Base-by-base conservation (phyloP, 2,113 vertebrate genomes). In the Hiodon alosoides region DNA sequence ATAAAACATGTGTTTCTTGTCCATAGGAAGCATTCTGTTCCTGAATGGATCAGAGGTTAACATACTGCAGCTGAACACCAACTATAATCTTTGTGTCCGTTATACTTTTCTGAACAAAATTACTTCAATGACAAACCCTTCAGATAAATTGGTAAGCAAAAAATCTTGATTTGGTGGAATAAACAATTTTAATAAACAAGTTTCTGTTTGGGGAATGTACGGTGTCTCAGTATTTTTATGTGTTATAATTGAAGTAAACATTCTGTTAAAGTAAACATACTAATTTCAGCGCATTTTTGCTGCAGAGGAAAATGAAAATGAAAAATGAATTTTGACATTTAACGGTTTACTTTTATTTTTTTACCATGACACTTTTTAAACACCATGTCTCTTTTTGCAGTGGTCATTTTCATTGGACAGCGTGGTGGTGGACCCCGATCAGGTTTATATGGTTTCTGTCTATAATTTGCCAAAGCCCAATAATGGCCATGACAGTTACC, bases 391-490 rank as follows among this genome's bases (percentile, higher is more conserved):
- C 11, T 67, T 55, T 76, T 64, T 71, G 9, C 53, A 77, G 76
- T 77, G 70, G 70, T 72, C 76, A 67, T 77, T 77, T 77, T 77
- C 54, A 67, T 8, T 77, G 69, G 71, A 77, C 64, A 72, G 76
- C 0, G 14, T 77, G 54, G 64, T 73, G 64, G 76, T 67, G 54
- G 70, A 73, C 5, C 76, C 76, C 47, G 70, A 0, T 4, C 70
- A 77, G 53, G 51, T 4, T 13, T 77, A 77, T 5, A 5, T 67
- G 13, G 52, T 77, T 50, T 67, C 76, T 60, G 69, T 73, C 52
- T 67, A 51, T 59, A 73, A 69, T 14, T 55, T 78, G 48, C 76
- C 76, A 16, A 67, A 61, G n/a, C 71, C 65, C 31, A 78, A 73
- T 14, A 5, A 67, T 2, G 14, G 7, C 10, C 53, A 78, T 7